These are phyloP conservation scores for Drosophila borealis DNA, from an alignment of 2,888 invertebrate species.

Conservation along the genomic window DNA sequence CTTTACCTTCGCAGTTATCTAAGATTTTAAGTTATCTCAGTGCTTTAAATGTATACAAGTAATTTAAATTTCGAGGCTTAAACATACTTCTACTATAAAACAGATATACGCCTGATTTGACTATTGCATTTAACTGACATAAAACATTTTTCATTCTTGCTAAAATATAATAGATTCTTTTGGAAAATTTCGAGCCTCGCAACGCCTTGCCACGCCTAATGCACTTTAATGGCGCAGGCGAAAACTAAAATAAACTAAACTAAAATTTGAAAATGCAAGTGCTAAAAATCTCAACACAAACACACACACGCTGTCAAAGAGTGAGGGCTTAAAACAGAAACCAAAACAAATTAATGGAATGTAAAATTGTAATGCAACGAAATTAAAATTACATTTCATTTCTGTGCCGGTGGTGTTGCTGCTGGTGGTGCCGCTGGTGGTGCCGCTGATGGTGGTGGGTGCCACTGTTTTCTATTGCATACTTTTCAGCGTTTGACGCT, in stretches of 20 bases:
- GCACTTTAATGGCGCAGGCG: constrained; percentile 71
- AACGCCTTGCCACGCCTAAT: constrained; percentile 58
- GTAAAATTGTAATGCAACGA: constrained; percentile 54
- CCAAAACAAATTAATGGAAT: constrained; percentile 62
- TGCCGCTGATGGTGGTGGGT: background rate
- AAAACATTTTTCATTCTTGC: too few relatives aligned
- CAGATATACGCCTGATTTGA: too few relatives aligned
- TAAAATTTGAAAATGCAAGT: constrained; percentile 22
- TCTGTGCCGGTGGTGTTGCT: constrained; percentile 8
- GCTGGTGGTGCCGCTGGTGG: constrained; percentile 1
- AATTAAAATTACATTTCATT: constrained; percentile 75
- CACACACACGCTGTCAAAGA: constrained; percentile 2
- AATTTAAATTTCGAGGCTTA: too few relatives aligned
- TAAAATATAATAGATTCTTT: too few relatives aligned
- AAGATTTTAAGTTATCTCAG: too few relatives aligned
- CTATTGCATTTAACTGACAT: too few relatives aligned
- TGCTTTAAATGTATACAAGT: too few relatives aligned
- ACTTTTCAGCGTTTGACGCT: constrained; percentile 41
- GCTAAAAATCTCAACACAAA: constrained; percentile 41
- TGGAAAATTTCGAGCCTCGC: constrained; percentile 29
- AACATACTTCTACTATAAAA: too few relatives aligned
- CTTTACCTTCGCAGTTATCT: too few relatives aligned
- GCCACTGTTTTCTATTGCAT: constrained; percentile 53
- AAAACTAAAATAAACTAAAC: constrained; percentile 34
- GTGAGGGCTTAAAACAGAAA: constrained; percentile 37